These are phyloP conservation scores for Magallana nippona DNA, from an alignment of 2,888 invertebrate genomes.

Conservation along the genomic window DNA sequence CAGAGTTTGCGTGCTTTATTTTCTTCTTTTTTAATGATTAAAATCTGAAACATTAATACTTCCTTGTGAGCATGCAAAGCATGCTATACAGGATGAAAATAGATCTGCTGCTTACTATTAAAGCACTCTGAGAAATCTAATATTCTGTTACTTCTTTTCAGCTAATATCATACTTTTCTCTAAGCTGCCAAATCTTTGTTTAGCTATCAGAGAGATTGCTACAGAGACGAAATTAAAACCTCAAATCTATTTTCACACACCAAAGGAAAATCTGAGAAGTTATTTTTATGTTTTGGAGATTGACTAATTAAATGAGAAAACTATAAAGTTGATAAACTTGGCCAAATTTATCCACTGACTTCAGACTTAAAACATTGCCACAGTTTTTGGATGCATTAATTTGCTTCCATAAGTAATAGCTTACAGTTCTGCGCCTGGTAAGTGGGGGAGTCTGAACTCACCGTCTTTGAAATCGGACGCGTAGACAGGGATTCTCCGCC, in stretches of 20 bases:
- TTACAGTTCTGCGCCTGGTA: background rate
- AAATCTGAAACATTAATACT: background rate
- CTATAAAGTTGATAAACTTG: background rate
- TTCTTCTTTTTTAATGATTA: background rate
- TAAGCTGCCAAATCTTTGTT: background rate
- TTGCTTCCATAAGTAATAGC: background rate
- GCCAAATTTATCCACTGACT: background rate
- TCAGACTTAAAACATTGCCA: no score
- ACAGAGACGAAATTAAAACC: background rate
- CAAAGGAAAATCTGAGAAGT: background rate
- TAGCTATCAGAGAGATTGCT: background rate
- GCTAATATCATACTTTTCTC: background rate
- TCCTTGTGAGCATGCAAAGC: background rate
- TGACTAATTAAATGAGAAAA: background rate
- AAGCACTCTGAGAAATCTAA: background rate
- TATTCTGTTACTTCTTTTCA: background rate
- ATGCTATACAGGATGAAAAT: background rate
- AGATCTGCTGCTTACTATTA: background rate
- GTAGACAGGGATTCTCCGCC: conserved; percentile 81
- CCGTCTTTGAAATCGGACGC: conserved; percentile 83
- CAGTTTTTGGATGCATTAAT: background rate
- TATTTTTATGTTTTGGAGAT: background rate
- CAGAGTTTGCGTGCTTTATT: background rate
- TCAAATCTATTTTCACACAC: background rate
- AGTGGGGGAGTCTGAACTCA: conserved; percentile 60